Conservation (phyloP, 2,888 invertebrate genomes). For the Girardia tigrina region DNA sequence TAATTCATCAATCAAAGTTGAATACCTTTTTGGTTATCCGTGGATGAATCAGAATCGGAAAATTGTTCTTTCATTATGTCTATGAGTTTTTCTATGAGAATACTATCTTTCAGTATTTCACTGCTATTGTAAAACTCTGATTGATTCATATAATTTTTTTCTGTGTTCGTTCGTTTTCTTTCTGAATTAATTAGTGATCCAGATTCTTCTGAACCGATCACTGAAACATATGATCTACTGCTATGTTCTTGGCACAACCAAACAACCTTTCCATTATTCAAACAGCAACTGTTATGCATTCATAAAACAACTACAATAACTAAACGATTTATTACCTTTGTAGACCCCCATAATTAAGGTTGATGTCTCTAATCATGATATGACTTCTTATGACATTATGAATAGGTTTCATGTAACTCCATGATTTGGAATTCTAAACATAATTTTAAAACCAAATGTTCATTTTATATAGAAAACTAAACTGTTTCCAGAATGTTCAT, state of each 20-base stretch:
- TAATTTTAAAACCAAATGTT: neutral
- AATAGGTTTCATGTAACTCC: conserved; percentile 15
- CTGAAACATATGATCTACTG: neutral
- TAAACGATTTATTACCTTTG: conserved; percentile 25
- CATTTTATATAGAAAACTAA: neutral
- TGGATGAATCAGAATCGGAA: neutral
- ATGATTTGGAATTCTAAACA: conserved; percentile 21
- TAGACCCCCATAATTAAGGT: conserved; percentile 13
- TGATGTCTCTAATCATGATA: conserved; percentile 13
- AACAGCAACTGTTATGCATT: neutral
- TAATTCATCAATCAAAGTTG: too few species aligned
- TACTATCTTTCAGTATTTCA: neutral
- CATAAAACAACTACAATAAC: too few species aligned
- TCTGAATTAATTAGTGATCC: neutral
- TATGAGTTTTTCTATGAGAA: neutral
- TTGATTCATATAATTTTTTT: neutral
- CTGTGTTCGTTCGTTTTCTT: neutral
- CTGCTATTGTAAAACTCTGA: neutral
- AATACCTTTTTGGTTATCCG: neutral
- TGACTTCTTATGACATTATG: conserved; percentile 30
- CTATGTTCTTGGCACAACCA: neutral
- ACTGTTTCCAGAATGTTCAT: neutral
- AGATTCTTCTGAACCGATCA: conserved; percentile 12
- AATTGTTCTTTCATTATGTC: neutral
- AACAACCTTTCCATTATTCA: neutral